These are phyloP conservation scores for Saccostrea echinata DNA, from an alignment of 1,140 invertebrate genomes.

Conservation along the genomic window DNA sequence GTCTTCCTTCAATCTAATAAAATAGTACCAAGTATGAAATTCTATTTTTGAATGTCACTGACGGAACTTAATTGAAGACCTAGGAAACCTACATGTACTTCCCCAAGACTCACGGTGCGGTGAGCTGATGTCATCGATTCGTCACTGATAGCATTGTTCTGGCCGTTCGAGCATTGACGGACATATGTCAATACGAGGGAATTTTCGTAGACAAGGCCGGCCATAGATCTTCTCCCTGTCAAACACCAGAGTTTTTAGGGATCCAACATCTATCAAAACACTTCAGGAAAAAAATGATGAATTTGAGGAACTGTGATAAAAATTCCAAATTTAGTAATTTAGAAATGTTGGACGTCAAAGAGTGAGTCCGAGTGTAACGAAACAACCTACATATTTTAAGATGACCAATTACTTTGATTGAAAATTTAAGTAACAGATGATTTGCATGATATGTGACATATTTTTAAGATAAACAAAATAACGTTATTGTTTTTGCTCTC, in stretches of 20 bases:
- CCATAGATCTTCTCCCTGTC: conserved; percentile 21
- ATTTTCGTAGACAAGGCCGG: conserved; percentile 30
- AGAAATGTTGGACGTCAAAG: background rate
- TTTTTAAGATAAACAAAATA: too few species aligned
- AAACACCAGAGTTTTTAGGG: conserved; percentile 23
- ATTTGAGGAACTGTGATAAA: conserved; percentile 23
- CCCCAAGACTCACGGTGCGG: background rate
- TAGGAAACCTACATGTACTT: background rate
- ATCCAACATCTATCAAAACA: conserved; percentile 25
- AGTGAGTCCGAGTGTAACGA: background rate
- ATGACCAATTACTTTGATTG: background rate
- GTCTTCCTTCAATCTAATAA: too few species aligned
- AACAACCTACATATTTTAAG: background rate
- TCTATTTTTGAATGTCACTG: background rate
- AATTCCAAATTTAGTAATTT: conserved; percentile 16
- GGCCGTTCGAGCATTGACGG: conserved; percentile 28
- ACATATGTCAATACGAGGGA: conserved; percentile 17
- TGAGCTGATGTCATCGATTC: conserved; percentile 5
- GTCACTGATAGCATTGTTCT: conserved; percentile 24
- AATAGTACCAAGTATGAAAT: too few species aligned
- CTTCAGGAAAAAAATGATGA: conserved; percentile 29
- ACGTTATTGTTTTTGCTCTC: too few species aligned
- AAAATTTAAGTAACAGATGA: too few species aligned
- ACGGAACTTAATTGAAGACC: background rate
- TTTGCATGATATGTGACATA: too few species aligned